phyloP scores from a whole-genome alignment of 2,888 invertebrate genomes.

The Litoditis marina region DNA sequence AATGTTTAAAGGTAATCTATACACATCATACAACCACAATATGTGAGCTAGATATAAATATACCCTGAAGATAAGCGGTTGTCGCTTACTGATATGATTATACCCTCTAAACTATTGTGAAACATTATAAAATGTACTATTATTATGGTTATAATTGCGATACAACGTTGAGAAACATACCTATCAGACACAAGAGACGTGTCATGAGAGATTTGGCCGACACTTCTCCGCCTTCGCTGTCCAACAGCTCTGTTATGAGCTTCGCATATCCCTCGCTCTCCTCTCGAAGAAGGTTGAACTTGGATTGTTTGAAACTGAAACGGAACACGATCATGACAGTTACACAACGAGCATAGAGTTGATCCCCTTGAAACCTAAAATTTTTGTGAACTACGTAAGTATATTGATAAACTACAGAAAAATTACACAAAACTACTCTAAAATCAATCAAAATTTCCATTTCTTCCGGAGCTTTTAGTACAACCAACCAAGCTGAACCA shows the following conservation, averaged over 20 bases:
- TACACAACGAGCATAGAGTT: background rate
- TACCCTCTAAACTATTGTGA: too few relatives aligned
- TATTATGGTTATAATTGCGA: background rate
- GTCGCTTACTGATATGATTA: too few relatives aligned
- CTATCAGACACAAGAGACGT: slow-evolving; percentile 23
- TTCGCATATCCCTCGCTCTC: slow-evolving; percentile 99
- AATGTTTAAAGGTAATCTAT: background rate
- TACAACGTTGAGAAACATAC: slow-evolving; percentile 5
- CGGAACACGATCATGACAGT: too few relatives aligned
- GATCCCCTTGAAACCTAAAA: background rate
- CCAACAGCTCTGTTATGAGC: slow-evolving; percentile 60
- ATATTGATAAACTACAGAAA: background rate
- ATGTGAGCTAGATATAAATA: too few relatives aligned
- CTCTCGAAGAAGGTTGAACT: slow-evolving; percentile 95
- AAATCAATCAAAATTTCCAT: too few relatives aligned
- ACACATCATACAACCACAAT: background rate
- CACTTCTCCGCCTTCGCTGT: slow-evolving; percentile 13
- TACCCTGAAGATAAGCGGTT: too few relatives aligned
- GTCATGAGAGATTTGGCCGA: slow-evolving; percentile 15
- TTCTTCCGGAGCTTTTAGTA: too few relatives aligned
- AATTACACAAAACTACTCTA: slow-evolving; percentile 10
- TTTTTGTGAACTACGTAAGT: background rate
- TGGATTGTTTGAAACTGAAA: slow-evolving; percentile 92
- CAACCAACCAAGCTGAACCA: too few relatives aligned
- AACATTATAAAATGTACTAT: background rate